Base-by-base conservation (phyloP, 2,888 invertebrate species). In the Mythimna loreyi region DNA sequence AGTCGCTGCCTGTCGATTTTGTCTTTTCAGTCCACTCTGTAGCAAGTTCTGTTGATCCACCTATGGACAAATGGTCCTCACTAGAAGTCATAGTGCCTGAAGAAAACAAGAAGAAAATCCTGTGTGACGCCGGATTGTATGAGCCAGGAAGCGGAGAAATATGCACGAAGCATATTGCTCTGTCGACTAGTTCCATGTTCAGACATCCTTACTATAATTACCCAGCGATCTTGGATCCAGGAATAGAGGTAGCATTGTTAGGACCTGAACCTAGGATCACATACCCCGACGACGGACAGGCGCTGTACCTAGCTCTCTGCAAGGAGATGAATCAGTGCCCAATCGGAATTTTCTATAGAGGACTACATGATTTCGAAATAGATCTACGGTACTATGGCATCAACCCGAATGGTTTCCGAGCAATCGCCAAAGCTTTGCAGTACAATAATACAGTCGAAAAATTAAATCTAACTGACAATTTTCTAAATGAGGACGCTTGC, bases 1-100 rank as follows among this genome's bases (percentile, higher is more conserved):
- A 47, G 19, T 25, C 59, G 0, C 45, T 6, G 7, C 16, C 60
- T 9, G 9, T 67, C 3, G 57, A 78, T 33, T 52, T 76, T 19
- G 23, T 87, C 21, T 80, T 79, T 65, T 81, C 85, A 61, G 76
- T 82, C 2, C 80, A 81, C 0, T 67, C 82, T 6, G 84, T 89
- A 5, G 86, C 83, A 9, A 92, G 91, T 65, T 92, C 93, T 0
- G 92, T 87, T 58, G 93, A 93, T 0, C 89, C 90, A 9, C 92
- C 93, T 0, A 90, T 87, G 85, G 89, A 90, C 2, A 90, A 94
- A 66, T 94, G 94, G 93, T 89, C 94, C 6, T 94, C 95, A 0
- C 75, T 94, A 1, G 68, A 87, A 16, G 57, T 91, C 11, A 75
- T 83, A n/a, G 3, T 64, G 4, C 80, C 86, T 3, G 86, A 89